These are phyloP conservation scores for Ochropleura leucogaster DNA, from an alignment of 2,888 invertebrate species.

Conservation along the genomic window DNA sequence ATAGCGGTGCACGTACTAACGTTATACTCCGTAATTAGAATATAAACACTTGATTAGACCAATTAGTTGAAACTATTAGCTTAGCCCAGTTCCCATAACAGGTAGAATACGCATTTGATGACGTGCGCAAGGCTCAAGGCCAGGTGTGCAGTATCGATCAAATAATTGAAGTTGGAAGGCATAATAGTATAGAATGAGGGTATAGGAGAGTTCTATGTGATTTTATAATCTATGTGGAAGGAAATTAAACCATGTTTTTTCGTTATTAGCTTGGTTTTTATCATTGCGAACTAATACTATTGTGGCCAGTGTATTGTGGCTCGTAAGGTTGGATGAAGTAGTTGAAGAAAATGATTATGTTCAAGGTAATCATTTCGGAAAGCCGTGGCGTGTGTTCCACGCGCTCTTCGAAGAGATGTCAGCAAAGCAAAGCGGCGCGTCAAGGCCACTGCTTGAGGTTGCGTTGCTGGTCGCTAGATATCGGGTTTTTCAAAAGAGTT, in stretches of 20 bases:
- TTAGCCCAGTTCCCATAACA: neutral
- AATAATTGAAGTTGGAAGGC: constrained; percentile 16
- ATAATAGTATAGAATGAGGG: neutral
- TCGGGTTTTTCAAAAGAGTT: too few species aligned
- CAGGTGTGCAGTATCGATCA: constrained; percentile 39
- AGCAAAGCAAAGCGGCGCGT: too few species aligned
- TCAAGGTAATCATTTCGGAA: neutral
- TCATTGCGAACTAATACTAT: neutral
- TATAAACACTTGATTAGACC: constrained; percentile 20
- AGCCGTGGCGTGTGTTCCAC: too few species aligned
- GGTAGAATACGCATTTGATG: constrained; percentile 5
- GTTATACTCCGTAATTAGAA: constrained; percentile 11
- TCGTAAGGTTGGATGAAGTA: neutral
- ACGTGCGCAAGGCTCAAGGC: neutral
- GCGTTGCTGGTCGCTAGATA: too few species aligned
- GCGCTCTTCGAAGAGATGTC: too few species aligned
- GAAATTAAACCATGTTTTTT: neutral
- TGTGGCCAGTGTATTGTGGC: neutral
- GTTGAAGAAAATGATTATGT: neutral
- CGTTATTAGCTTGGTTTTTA: neutral
- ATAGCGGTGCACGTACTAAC: neutral
- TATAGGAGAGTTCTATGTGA: neutral
- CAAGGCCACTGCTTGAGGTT: too few species aligned
- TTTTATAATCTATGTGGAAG: neutral
- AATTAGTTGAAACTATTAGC: constrained; percentile 22